These are phyloP conservation scores for Ectemnius cavifrons DNA, from an alignment of 2,888 invertebrate species.

Conservation along the genomic window DNA sequence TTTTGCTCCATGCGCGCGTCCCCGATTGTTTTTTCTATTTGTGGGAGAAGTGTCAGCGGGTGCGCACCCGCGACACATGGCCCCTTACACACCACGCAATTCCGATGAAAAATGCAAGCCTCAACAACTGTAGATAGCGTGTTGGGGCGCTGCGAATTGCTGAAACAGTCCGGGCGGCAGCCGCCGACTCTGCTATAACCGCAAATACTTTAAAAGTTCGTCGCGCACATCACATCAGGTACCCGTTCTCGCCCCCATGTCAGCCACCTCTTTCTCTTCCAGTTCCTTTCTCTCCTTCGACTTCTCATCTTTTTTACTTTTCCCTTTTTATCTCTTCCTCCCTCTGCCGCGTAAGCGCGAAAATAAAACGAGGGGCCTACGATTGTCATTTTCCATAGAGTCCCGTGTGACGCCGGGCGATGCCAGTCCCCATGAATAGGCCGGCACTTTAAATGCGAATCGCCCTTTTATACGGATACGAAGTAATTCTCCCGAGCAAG, in stretches of 20 bases:
- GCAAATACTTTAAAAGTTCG: constrained; percentile 19
- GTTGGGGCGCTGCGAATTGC: constrained; percentile 12
- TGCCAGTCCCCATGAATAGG: constrained; percentile 40
- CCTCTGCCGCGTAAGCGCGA: background rate
- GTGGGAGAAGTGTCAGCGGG: constrained; percentile 9
- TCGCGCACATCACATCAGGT: background rate
- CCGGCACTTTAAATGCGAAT: constrained; percentile 38
- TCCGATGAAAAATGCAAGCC: constrained; percentile 35
- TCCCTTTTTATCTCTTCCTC: background rate
- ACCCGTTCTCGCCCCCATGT: background rate
- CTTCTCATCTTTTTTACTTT: background rate
- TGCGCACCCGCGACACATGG: constrained; percentile 5
- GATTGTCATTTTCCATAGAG: constrained; percentile 48
- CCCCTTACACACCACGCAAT: constrained; percentile 14
- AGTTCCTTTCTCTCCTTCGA: constrained; percentile 11
- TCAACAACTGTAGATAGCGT: constrained; percentile 6
- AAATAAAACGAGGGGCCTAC: constrained; percentile 23
- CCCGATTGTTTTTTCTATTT: constrained; percentile 37
- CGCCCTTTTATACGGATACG: constrained; percentile 34
- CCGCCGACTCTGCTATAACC: constrained; percentile 5
- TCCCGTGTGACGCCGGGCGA: constrained; percentile 23
- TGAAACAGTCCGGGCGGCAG: constrained; percentile 15
- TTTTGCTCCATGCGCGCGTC: constrained; percentile 13
- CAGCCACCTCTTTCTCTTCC: background rate
- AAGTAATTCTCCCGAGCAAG: constrained; percentile 46